Percentiles rank a stretch among this genome's conserved stretches.
Conservation (phyloP, 1,140 invertebrate species). For the Sitophilus oryzae region DNA sequence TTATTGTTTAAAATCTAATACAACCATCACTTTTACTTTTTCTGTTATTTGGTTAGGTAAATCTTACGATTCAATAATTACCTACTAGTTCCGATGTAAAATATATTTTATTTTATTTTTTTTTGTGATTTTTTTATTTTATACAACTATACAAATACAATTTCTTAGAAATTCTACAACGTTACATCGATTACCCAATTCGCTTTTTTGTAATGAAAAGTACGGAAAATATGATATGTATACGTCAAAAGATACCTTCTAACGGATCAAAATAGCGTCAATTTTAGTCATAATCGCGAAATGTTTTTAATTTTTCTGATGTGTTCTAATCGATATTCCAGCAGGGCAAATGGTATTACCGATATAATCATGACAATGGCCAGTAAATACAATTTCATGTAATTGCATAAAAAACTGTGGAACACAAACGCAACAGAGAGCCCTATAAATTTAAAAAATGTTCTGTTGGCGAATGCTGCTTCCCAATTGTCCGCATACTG, state of each 20-base stretch:
- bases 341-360: slow-evolving; percentile 42
- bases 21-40: too few species aligned
- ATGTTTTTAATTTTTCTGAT: slow-evolving; percentile 40
- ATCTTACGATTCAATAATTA: too few species aligned
- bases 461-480: slow-evolving; percentile 45
- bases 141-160: too few species aligned
- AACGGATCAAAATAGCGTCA: slow-evolving; percentile 34
- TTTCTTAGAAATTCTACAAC: too few species aligned
- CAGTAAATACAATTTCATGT: slow-evolving; percentile 45
- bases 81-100: too few species aligned
- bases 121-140: too few species aligned
- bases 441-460: slow-evolving; percentile 45
- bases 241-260: slow-evolving; percentile 7
- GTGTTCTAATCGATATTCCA: slow-evolving; percentile 42
- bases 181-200: too few species aligned
- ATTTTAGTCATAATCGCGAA: slow-evolving; percentile 41
- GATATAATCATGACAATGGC: slow-evolving; percentile 41
- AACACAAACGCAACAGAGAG: slow-evolving; percentile 43
- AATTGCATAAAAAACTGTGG: slow-evolving; percentile 46
- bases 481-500: slow-evolving; percentile 47
- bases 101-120: too few species aligned
- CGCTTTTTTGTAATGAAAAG: slow-evolving; percentile 4
- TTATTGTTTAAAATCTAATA: too few species aligned
- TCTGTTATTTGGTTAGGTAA: too few species aligned
- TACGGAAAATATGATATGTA: slow-evolving; percentile 22